Evolutionary conservation across 2,888 invertebrate genomes (phyloP), one percentile per base, ranked within the genome.

Genomic region (Tetragonula carbonaria): DNA sequence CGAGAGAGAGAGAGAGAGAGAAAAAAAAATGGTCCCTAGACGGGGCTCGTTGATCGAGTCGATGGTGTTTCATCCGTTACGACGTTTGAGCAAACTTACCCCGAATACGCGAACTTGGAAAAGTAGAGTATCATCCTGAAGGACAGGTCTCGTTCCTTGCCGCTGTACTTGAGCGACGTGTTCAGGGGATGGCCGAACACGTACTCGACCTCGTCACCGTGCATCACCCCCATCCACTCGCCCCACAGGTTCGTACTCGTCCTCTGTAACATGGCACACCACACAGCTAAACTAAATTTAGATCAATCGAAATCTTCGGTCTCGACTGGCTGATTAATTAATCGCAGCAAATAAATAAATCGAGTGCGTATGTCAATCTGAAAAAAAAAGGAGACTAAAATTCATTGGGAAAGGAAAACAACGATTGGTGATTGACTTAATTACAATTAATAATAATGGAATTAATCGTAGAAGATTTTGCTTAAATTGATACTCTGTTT

Each of bases 211-310:
- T 99, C 99, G 93, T 99, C 99, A 0, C 98, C 99, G 92, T 99
- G 99, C 96, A 99, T 97, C 85, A 99, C 99, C 0, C 99, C 99
- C 99, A 99, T 99, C 99, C 99, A 99, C 93, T 98, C 97, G 50
- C 99, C 99, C 99, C 99, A 99, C 63, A 98, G 96, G 92, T 98
- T 98, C 74, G 97, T 97, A 94, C 98, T 98, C 74, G 98, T 98
- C 90, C 98, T 97, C 98, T 98, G 96, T 70, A 97, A 96, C 84
- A 63, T 1, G n/a, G 13, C 13, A 63, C 21, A 50, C 62, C 14
- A 53, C 18, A 53, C 18, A 5, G 16, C 18, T 13, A 45, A 45
- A 45, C 8, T 38, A 38, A 38, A 38, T 38, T 38, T 4, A 8
- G 38, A 38, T 38, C 38, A 1, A 4, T 38, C 8, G 38, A 38